These are phyloP conservation scores for Philaethria dido DNA, from an alignment of 2,888 invertebrate species.

Conservation along the genomic window DNA sequence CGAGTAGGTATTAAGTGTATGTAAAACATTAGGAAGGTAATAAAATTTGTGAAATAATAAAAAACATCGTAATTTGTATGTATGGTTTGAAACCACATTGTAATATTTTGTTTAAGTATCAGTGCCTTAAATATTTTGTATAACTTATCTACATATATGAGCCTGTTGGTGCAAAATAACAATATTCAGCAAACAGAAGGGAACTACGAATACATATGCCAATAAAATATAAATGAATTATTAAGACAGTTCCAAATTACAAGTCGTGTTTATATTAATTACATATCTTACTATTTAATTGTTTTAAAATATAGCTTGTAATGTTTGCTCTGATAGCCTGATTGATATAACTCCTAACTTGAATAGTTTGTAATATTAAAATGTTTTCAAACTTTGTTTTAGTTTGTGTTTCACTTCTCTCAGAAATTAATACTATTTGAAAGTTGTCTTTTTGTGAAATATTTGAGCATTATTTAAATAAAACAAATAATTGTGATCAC, in stretches of 20 bases:
- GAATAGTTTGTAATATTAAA: conserved; percentile 1
- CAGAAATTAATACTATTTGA: background rate
- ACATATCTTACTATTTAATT: no score
- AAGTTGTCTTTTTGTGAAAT: background rate
- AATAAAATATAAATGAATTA: no score
- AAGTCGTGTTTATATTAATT: background rate
- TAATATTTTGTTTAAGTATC: background rate
- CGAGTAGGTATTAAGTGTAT: conserved; percentile 5
- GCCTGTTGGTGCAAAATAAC: background rate
- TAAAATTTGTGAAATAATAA: background rate
- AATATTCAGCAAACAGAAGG: no score
- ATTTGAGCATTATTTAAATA: background rate
- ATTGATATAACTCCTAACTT: background rate
- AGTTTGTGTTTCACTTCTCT: background rate
- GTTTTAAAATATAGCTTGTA: background rate
- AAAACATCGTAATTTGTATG: background rate
- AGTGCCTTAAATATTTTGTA: conserved; percentile 8
- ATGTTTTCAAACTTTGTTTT: background rate
- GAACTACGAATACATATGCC: no score
- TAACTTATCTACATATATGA: background rate
- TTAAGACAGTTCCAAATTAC: no score
- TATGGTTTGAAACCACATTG: background rate
- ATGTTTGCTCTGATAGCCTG: background rate
- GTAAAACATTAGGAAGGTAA: background rate
- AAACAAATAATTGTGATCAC: conserved; percentile 24